Evolutionary conservation across 2,888 invertebrate genomes (phyloP).

Genomic region (Drosophila mercatorum): DNA sequence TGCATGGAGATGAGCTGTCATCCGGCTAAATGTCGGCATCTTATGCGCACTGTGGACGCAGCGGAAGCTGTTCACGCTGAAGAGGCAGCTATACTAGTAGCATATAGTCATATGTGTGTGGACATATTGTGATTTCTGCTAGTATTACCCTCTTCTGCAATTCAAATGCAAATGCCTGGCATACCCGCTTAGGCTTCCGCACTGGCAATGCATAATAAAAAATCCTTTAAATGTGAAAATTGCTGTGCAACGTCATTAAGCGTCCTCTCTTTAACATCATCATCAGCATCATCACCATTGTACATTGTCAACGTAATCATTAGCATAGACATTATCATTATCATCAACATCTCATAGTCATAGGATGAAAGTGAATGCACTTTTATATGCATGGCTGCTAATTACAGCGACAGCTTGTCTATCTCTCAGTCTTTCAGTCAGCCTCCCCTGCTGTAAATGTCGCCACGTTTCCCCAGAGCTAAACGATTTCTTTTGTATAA

Average conservation of each 20-base stretch:
- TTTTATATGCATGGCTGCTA: constrained; percentile 76
- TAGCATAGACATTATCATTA: constrained; percentile 40
- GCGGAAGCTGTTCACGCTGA: constrained; percentile 48
- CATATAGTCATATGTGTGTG: constrained; percentile 26
- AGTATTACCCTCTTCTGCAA: constrained; percentile 63
- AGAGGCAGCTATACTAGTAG: constrained; percentile 42
- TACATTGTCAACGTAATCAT: constrained; percentile 23
- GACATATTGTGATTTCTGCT: constrained; percentile 52
- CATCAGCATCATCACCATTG: not conserved
- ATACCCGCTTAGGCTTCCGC: not conserved
- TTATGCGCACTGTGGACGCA: constrained; percentile 16
- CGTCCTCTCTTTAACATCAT: constrained; percentile 23
- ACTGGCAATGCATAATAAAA: constrained; percentile 65
- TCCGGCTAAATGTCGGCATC: constrained; percentile 57
- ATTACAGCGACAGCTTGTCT: constrained; percentile 77
- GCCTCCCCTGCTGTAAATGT: constrained; percentile 16
- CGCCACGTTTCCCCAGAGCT: constrained; percentile 46
- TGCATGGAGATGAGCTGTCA: constrained; percentile 49
- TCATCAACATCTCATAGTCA: constrained; percentile 49
- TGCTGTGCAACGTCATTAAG: constrained; percentile 69
- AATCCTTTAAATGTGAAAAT: constrained; percentile 75
- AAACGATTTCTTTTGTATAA: constrained; percentile 55
- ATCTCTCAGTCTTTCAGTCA: constrained; percentile 38
- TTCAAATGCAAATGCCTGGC: constrained; percentile 27
- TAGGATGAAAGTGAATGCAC: constrained; percentile 75